Conservation (phyloP, 2,888 invertebrate species). For the Penaeus monodon region DNA sequence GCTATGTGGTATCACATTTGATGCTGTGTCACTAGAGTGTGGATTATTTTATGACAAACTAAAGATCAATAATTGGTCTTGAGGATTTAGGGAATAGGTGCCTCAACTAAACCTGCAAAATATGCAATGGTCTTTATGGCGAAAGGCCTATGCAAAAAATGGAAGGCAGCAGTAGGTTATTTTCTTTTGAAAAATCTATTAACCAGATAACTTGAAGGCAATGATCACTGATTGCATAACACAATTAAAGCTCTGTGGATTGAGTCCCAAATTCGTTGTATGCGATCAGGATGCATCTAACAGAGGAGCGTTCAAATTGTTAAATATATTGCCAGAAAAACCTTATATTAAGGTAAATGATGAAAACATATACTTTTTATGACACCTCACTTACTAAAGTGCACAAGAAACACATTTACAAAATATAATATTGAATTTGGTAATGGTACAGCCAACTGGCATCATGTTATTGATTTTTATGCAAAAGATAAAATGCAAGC, state of each 20-base stretch:
- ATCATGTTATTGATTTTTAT: not conserved
- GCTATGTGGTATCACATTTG: slow-evolving; percentile 1
- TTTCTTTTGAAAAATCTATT: not conserved
- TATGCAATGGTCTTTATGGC: slow-evolving; percentile 16
- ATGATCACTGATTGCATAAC: slow-evolving; percentile 3
- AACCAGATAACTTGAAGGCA: slow-evolving; percentile 1
- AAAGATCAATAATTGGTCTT: not conserved
- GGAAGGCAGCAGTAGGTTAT: slow-evolving; percentile 5
- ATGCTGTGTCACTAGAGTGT: not conserved
- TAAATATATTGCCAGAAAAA: not conserved
- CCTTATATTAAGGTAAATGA: not conserved
- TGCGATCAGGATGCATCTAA: slow-evolving; percentile 9
- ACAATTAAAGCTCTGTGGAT: not conserved
- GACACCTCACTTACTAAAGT: not conserved
- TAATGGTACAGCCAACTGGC: not conserved
- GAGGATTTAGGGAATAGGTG: not conserved
- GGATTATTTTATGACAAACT: not conserved
- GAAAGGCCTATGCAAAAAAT: slow-evolving; percentile 1
- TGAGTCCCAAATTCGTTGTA: not conserved
- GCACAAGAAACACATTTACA: slow-evolving; percentile 4
- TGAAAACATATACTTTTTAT: not conserved
- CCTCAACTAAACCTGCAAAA: not conserved
- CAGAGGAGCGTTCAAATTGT: not conserved
- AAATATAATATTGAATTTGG: not conserved
- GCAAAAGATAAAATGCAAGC: not conserved